Base-by-base conservation (phyloP, 2,888 invertebrate genomes). In the Timema cristinae region DNA sequence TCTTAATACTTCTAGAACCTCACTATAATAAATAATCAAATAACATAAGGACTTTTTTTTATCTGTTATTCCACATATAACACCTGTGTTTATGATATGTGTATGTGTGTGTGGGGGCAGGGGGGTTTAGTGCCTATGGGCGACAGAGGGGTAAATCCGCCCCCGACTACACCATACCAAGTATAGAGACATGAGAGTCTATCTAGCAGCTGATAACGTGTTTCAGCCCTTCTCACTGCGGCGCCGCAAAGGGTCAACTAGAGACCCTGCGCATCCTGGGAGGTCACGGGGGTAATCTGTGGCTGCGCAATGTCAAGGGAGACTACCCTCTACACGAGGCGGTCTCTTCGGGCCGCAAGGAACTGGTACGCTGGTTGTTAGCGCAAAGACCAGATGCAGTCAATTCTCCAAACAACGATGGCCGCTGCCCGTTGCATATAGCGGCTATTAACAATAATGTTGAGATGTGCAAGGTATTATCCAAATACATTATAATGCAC, bases 291-390 rank as follows among this genome's bases (percentile, higher is more conserved):
- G 95, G 94, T 0, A 95, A 98, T 81, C 85, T 98, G 66, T 97
- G 98, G 93, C 84, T 94, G 71, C 87, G 93, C 75, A 98, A 97
- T 80, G 92, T 95, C 2, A 90, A 95, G 79, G 98, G 98, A 0
- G 98, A 98, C 81, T 87, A 96, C 71, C 96, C 98, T 0, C 85
- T 98, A 48, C 98, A 99, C 81, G 98, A 99, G 83, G 98, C 98
- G 0, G 93, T 97, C 0, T 90, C 93, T 61, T 95, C 96, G 0
- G 97, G 97, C 0, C 86, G 96, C 74, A 89, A 93, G 75, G 95
- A 95, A 79, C 82, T 97, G 73, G 91, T 97, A 0, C 89, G 91
- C 78, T 97, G 97, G 96, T 83, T 98, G 63, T 84, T 96, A 71
- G 89, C 90, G 69, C 91, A 93, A 78, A 87, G 93, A 74, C 92